Conservation (phyloP, 2,797 vertebrate species). For the Ammospiza maritima region DNA sequence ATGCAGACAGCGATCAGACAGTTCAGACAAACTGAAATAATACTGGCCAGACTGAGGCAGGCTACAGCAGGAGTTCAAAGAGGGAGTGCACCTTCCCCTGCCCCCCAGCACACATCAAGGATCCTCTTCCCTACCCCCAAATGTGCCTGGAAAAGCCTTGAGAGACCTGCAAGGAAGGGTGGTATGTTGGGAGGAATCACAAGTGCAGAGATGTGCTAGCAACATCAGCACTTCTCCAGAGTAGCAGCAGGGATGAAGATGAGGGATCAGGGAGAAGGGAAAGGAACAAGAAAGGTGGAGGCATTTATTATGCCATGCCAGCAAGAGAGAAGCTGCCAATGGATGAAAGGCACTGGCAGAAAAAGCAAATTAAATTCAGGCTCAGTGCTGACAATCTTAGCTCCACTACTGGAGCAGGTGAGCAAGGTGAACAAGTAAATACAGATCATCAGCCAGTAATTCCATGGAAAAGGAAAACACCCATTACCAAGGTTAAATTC, state of each 20-base stretch:
- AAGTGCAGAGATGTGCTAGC: not conserved
- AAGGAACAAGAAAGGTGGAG: not conserved
- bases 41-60: not conserved
- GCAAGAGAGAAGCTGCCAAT: not conserved
- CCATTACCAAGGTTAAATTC: not conserved
- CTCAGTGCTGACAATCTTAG: not conserved
- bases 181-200: fast-evolving
- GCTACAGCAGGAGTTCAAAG: not conserved
- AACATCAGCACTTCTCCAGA: not conserved
- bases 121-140: not conserved
- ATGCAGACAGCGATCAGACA: slow-evolving; percentile 46
- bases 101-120: not conserved
- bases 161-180: fast-evolving
- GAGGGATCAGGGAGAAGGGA: not conserved
- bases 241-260: fast-evolving
- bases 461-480: not conserved
- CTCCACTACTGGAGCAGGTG: not conserved
- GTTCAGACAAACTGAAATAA: slow-evolving; percentile 29
- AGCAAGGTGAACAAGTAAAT: not conserved
- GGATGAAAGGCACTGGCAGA: not conserved
- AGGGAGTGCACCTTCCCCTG: not conserved
- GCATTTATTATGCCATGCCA: not conserved
- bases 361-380: not conserved
- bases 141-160: fast-evolving
- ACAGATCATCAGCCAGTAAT: not conserved